These are phyloP conservation scores for Pseudococcus longispinus DNA, from an alignment of 2,888 invertebrate species.

Conservation along the genomic window DNA sequence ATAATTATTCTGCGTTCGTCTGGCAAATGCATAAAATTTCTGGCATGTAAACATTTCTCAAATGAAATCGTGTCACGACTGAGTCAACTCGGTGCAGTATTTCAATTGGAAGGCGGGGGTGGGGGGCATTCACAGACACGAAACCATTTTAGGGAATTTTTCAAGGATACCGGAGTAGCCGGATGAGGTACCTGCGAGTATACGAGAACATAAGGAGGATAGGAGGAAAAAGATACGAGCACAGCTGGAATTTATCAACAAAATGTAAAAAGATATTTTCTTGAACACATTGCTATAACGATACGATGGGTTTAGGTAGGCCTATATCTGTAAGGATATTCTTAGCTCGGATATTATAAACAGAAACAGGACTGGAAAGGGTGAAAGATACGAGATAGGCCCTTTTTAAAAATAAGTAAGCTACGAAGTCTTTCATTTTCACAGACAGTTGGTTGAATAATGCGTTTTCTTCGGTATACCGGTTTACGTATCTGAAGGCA, in stretches of 20 bases:
- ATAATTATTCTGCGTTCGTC: constrained; percentile 5
- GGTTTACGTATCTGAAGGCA: not conserved
- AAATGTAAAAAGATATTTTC: not conserved
- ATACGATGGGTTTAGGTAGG: not conserved
- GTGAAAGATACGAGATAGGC: not conserved
- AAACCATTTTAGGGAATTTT: not conserved
- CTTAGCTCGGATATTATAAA: not conserved
- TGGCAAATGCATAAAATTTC: constrained; percentile 22
- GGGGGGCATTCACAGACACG: not conserved
- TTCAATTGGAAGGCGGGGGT: not conserved
- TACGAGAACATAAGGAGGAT: not conserved
- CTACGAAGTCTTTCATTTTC: no score
- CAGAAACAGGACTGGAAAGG: not conserved
- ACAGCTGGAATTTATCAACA: not conserved
- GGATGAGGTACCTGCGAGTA: not conserved
- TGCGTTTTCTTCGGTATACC: not conserved
- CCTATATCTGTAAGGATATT: not conserved
- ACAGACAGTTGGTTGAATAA: not conserved
- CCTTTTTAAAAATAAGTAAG: not conserved
- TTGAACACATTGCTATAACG: not conserved
- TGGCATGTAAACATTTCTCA: not conserved
- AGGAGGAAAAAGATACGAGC: no score
- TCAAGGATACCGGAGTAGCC: not conserved
- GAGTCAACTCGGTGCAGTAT: not conserved
- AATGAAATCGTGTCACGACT: constrained; percentile 3